These are phyloP conservation scores for Dipodomys stephensi DNA, from an alignment of 2,113 vertebrate species.

Conservation along the genomic window DNA sequence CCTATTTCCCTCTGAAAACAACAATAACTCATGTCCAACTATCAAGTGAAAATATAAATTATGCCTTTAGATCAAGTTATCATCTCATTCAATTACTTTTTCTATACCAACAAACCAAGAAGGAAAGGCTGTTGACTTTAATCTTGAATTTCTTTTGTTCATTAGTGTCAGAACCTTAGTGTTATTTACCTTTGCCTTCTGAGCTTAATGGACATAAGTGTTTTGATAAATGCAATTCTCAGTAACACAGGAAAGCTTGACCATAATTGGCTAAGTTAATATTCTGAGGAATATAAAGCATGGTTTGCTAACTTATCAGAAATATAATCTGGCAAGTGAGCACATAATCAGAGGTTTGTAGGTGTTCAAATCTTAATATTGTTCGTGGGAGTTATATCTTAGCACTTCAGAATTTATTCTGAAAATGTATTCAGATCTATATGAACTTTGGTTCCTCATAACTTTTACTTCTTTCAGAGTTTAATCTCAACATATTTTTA, in stretches of 20 bases:
- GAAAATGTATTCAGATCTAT: conserved; percentile 66
- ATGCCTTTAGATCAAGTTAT: background rate
- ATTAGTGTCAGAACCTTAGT: conserved; percentile 57
- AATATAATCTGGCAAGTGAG: conserved; percentile 51
- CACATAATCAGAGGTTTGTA: conserved; percentile 49
- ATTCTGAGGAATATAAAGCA: conserved; percentile 48
- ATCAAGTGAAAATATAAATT: conserved; percentile 14
- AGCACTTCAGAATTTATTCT: background rate
- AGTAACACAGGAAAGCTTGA: conserved; percentile 54
- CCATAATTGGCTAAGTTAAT: conserved; percentile 59
- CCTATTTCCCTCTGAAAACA: background rate
- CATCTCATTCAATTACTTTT: conserved; percentile 25
- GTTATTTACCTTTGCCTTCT: conserved; percentile 74
- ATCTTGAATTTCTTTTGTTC: conserved; percentile 70
- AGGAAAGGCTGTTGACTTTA: conserved; percentile 26
- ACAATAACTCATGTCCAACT: background rate
- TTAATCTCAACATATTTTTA: conserved; percentile 48
- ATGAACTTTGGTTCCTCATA: background rate
- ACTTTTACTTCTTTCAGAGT: background rate
- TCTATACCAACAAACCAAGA: background rate
- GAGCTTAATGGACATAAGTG: conserved; percentile 57
- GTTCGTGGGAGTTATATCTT: conserved; percentile 43
- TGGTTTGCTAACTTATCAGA: conserved; percentile 63
- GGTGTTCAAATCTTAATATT: conserved; percentile 70
- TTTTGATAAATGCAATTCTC: conserved; percentile 57